Evolutionary conservation across 2,888 invertebrate species (phyloP), one percentile per base, ranked within the genome.

Genomic region (Drosophila nr. medialis): DNA sequence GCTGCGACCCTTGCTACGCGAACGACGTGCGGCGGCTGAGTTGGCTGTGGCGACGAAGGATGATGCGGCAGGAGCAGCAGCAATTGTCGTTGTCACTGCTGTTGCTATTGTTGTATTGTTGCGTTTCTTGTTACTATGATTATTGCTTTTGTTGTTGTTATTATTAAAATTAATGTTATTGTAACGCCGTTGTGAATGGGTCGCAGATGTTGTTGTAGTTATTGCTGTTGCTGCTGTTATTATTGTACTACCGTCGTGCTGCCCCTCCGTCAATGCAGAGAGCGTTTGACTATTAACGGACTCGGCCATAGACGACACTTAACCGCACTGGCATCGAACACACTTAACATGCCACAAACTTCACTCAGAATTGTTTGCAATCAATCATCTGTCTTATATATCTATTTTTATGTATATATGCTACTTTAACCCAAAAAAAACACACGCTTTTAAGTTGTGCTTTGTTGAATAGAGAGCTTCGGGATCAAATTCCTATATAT

Each of bases 291-390:
- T 94, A 94, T 95, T 96, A 95, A 95, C 96, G 96, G 96, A 96
- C 95, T 96, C 96, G 96, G 96, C 96, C 96, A 96, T 96, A 97
- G 96, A 96, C 96, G 95, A 95, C 95, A 95, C 96, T 96, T 95
- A 95, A 94, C 94, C 95, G 94, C 95, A 95, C 94, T 94, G 95
- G 89, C 86, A 90, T 91, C 91, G 85, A 91, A 91, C 91, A 90
- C 92, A 92, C 92, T 92, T 90, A 93, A 92, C 93, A 93, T 93
- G 92, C 93, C 93, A 92, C 45, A 45, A 45, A 79, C 85, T 75
- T 67, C 80, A 71, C 76, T 56, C 40, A 62, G 50, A 64, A 67
- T 62, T 66, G 71, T 75, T 71, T 75, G 55, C 69, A 65, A 56
- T 70, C 69, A 65, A 74, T 68, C 64, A 74, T 64, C 64, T 48